Conservation (phyloP, 2,113 vertebrate genomes). For the Clarias batrachus region DNA sequence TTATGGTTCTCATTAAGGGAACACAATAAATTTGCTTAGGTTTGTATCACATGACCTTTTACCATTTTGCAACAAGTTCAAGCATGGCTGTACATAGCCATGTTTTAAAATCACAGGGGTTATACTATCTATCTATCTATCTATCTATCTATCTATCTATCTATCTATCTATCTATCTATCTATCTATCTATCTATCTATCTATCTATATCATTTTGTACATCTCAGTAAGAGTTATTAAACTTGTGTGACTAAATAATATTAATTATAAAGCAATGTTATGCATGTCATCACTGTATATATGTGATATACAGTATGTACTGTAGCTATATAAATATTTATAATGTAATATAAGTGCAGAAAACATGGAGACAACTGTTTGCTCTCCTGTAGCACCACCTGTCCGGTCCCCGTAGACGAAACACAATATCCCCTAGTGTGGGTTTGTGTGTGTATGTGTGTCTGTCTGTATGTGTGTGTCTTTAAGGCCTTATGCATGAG, state of each 20-base stretch:
- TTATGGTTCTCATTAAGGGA: neutral
- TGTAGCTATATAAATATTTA: slow-evolving; percentile 6
- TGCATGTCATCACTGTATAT: neutral
- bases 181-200: neutral
- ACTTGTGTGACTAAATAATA: neutral
- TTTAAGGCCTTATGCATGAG: neutral
- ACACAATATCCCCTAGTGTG: neutral
- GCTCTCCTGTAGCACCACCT: slow-evolving; percentile 17
- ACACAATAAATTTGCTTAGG: neutral
- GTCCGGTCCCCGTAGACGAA: slow-evolving; percentile 12
- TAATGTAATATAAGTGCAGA: slow-evolving; percentile 39
- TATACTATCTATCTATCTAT: neutral
- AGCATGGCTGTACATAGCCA: neutral
- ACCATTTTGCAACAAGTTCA: neutral
- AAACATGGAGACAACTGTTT: neutral
- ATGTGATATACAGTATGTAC: neutral
- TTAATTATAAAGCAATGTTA: neutral
- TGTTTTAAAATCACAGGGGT: neutral
- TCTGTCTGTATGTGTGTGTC: slow-evolving; percentile 3
- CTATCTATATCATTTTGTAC: neutral
- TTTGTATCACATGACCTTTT: neutral
- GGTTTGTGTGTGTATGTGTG: slow-evolving; percentile 12
- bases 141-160: slow-evolving; percentile 10
- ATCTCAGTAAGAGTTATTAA: neutral
- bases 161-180: slow-evolving; percentile 8